These are phyloP conservation scores for Maccullochella peelii DNA, from an alignment of 2,113 vertebrate species.

Conservation along the genomic window DNA sequence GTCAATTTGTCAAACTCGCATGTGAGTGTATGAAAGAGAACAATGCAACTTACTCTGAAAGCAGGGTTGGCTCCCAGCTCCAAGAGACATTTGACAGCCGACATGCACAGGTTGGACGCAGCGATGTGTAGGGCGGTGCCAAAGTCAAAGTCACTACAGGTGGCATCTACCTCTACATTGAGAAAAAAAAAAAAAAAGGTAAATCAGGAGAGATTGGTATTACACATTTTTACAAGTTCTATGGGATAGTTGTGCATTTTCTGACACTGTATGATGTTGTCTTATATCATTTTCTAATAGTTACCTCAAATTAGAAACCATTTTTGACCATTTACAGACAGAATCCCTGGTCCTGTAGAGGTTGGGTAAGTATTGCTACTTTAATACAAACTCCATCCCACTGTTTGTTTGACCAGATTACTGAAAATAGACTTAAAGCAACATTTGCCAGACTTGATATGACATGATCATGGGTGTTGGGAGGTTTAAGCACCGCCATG, in stretches of 20 bases:
- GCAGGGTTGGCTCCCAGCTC: constrained; percentile 95
- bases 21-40: not conserved
- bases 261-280: not conserved
- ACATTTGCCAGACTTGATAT: constrained; percentile 2
- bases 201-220: not conserved
- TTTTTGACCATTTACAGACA: not conserved
- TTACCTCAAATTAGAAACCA: not conserved
- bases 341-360: not conserved
- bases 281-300: not conserved
- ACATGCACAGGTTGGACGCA: constrained; percentile 93
- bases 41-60: constrained; percentile 89
- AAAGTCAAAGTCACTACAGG: constrained; percentile 98
- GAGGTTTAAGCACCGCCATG: not conserved
- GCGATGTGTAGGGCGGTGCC: constrained; percentile 97
- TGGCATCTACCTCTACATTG: constrained; percentile 93
- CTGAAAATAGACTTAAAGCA: not conserved
- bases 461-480: not conserved
- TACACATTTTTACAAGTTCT: not conserved
- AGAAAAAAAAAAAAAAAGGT: not conserved
- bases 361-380: not conserved
- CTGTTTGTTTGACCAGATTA: not conserved
- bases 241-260: not conserved
- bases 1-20: not conserved
- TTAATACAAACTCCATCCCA: not conserved
- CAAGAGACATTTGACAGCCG: constrained; percentile 92